phyloP scores from a whole-genome alignment of 2,113 vertebrate species.

The Nesogale talazaci region DNA sequence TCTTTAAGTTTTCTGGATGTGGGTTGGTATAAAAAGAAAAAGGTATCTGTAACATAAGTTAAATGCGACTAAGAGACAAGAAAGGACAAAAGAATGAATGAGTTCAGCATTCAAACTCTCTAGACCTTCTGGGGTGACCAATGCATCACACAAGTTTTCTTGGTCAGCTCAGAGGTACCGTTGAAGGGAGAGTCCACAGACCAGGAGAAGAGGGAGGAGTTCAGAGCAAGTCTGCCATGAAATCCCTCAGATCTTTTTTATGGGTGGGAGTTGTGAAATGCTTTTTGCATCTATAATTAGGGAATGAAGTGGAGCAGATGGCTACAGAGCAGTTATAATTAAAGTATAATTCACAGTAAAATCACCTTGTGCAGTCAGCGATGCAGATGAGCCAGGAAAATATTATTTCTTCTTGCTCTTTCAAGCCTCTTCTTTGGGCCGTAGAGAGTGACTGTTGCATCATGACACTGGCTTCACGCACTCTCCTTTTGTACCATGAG shows the following conservation, averaged over 20 bases:
- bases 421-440: slow-evolving; percentile 79
- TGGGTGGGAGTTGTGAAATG: slow-evolving; percentile 85
- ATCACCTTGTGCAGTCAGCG: slow-evolving; percentile 83
- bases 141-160: background rate
- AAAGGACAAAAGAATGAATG: background rate
- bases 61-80: background rate
- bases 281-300: slow-evolving; percentile 87
- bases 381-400: slow-evolving; percentile 80
- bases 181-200: slow-evolving; percentile 60
- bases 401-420: slow-evolving; percentile 80
- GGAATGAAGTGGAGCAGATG: slow-evolving; percentile 86
- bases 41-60: background rate
- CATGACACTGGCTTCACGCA: slow-evolving; percentile 71
- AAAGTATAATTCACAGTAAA: slow-evolving; percentile 86
- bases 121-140: slow-evolving; percentile 8
- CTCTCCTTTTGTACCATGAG: slow-evolving; percentile 69
- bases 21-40: background rate
- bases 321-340: slow-evolving; percentile 86
- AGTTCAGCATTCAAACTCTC: background rate
- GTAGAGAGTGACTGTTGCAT: slow-evolving; percentile 78
- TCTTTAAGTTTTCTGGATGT: background rate
- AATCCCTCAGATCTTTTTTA: slow-evolving; percentile 82
- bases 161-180: background rate
- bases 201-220: slow-evolving; percentile 64
- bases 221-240: slow-evolving; percentile 60